These are phyloP conservation scores for Chromoteleia sp. DNA, from an alignment of 2,888 invertebrate genomes.

Conservation along the genomic window DNA sequence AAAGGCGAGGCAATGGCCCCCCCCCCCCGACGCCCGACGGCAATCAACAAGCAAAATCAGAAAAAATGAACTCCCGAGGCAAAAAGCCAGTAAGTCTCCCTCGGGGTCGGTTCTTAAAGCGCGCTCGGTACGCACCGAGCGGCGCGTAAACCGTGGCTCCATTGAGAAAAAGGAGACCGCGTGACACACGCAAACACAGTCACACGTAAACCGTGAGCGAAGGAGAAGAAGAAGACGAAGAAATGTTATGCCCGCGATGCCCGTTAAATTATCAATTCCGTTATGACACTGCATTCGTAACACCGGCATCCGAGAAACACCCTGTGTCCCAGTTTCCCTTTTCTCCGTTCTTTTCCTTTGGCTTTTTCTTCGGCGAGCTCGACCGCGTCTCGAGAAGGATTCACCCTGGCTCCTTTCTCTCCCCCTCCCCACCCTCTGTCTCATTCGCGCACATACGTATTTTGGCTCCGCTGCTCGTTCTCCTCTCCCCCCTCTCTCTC, in stretches of 20 bases:
- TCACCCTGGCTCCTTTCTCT: constrained; percentile 39
- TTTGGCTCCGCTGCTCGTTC: too few relatives aligned
- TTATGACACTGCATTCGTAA: constrained; percentile 83
- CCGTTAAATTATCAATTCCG: constrained; percentile 84
- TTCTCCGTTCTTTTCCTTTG: constrained; percentile 68
- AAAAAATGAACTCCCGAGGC: constrained; percentile 39
- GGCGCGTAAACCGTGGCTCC: constrained; percentile 75
- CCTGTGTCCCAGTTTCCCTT: constrained; percentile 76
- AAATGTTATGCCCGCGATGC: constrained; percentile 79
- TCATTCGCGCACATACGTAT: not conserved
- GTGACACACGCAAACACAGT: constrained; percentile 72
- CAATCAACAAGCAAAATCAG: constrained; percentile 37
- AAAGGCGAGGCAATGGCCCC: too few relatives aligned
- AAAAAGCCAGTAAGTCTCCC: constrained; percentile 47
- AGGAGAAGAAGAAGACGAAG: constrained; percentile 71
- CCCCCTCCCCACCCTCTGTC: constrained; percentile 1
- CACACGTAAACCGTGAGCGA: constrained; percentile 46
- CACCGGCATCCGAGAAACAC: constrained; percentile 76
- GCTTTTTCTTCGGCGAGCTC: constrained; percentile 65
- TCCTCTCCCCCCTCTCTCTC: not conserved
- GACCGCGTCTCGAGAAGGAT: constrained; percentile 37
- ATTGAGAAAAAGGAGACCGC: constrained; percentile 82
- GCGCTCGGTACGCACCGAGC: constrained; percentile 39
- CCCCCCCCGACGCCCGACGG: not conserved
- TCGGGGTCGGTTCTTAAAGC: constrained; percentile 26